Conservation (phyloP, 1,140 invertebrate genomes). For the Apis cerana region DNA sequence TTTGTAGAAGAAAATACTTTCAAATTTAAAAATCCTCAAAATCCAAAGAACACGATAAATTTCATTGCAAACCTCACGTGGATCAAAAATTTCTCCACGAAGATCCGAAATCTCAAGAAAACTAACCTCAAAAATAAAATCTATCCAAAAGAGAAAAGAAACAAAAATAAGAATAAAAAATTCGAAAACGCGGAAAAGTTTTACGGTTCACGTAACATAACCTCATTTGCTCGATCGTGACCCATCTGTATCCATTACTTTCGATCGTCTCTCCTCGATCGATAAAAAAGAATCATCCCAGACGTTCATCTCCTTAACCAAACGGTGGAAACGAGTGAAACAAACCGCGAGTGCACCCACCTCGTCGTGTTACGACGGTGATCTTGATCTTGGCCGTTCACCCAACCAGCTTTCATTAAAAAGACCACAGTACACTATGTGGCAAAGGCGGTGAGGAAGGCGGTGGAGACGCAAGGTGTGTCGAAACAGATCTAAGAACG, state of each 20-base stretch:
- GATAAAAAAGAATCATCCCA: not conserved
- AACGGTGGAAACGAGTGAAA: slow-evolving; percentile 60
- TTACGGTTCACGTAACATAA: not conserved
- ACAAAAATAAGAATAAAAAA: not conserved
- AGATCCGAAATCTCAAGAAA: not conserved
- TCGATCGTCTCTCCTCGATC: not conserved
- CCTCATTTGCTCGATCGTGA: not conserved
- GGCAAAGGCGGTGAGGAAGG: no score
- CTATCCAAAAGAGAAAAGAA: not conserved
- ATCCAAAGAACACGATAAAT: no score
- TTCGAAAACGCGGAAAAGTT: not conserved
- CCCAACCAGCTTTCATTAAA: slow-evolving; percentile 54
- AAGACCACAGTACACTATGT: slow-evolving; percentile 12
- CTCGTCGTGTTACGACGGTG: slow-evolving; percentile 36
- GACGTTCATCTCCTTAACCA: not conserved
- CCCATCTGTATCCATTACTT: not conserved
- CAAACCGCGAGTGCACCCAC: slow-evolving; percentile 37
- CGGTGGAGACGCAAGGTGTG: not conserved
- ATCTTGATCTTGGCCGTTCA: slow-evolving; percentile 68
- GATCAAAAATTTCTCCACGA: no score
- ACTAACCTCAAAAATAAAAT: not conserved
- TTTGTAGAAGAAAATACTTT: no score
- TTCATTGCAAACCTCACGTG: no score
- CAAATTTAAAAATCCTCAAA: no score
- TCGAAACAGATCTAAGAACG: no score